Evolutionary conservation across 2,113 vertebrate species (phyloP).

Genomic region (Panthera tigris): DNA sequence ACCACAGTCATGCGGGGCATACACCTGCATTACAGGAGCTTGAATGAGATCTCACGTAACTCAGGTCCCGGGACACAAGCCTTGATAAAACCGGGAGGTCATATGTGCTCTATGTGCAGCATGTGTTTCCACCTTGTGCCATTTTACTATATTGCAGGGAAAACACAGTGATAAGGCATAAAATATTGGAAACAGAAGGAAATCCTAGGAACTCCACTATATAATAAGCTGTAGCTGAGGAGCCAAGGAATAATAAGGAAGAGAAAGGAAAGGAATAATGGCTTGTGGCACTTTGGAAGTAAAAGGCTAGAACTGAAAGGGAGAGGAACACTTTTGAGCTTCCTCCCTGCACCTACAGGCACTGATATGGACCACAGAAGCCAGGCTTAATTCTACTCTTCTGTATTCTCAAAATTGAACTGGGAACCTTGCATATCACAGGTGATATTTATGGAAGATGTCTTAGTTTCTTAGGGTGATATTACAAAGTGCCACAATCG

Average conservation of each 20-base stretch:
- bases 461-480: not conserved
- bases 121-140: not conserved
- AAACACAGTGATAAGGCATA: not conserved
- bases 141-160: not conserved
- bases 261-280: not conserved
- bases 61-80: not conserved
- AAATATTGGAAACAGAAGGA: not conserved
- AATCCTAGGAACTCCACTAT: not conserved
- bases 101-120: not conserved
- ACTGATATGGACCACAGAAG: not conserved
- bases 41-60: not conserved
- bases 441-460: not conserved
- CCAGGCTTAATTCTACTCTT: not conserved
- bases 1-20: too few species aligned
- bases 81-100: not conserved
- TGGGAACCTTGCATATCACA: not conserved
- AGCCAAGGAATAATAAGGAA: not conserved
- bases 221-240: not conserved
- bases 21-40: rapidly evolving
- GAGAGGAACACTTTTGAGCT: not conserved
- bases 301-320: not conserved
- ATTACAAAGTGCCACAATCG: not conserved
- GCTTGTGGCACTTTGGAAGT: not conserved
- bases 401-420: not conserved
- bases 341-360: not conserved